Evolutionary conservation across 2,113 vertebrate genomes (phyloP).

Genomic region (Xenopus laevis): DNA sequence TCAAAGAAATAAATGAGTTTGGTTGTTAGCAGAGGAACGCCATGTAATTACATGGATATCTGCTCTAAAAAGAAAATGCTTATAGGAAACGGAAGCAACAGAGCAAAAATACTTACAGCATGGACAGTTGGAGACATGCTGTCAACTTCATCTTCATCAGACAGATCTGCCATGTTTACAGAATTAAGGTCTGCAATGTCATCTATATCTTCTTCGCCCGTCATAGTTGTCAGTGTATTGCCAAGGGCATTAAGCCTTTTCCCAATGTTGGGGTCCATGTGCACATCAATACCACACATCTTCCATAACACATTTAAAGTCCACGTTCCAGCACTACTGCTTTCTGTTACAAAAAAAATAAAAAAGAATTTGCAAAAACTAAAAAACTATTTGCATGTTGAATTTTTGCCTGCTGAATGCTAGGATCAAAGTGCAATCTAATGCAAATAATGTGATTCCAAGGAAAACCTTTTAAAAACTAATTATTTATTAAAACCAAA

Average conservation of each 20-base stretch:
- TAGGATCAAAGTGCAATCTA: too few species aligned
- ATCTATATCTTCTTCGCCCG: slow-evolving; percentile 90
- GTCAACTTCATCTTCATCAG: slow-evolving; percentile 90
- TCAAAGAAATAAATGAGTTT: too few species aligned
- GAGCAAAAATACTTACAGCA: slow-evolving; percentile 65
- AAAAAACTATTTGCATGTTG: neutral
- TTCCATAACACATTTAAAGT: slow-evolving; percentile 96
- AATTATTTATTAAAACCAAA: too few species aligned
- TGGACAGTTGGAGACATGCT: slow-evolving; percentile 86
- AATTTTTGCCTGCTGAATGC: too few species aligned
- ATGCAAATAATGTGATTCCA: neutral
- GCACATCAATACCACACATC: slow-evolving; percentile 97
- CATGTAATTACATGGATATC: too few species aligned
- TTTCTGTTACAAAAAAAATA: slow-evolving; percentile 68
- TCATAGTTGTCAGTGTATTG: slow-evolving; percentile 90
- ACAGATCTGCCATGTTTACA: slow-evolving; percentile 84
- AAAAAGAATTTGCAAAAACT: slow-evolving; percentile 21
- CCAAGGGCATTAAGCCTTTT: slow-evolving; percentile 92
- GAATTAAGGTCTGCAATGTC: slow-evolving; percentile 92
- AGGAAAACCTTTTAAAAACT: too few species aligned
- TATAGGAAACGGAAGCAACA: too few species aligned
- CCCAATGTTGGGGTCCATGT: slow-evolving; percentile 98
- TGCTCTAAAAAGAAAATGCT: too few species aligned
- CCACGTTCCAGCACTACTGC: slow-evolving; percentile 95
- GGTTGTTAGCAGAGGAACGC: too few species aligned